These are phyloP conservation scores for Sebastolobus alascanus DNA, from an alignment of 2,797 vertebrate genomes.

Conservation along the genomic window DNA sequence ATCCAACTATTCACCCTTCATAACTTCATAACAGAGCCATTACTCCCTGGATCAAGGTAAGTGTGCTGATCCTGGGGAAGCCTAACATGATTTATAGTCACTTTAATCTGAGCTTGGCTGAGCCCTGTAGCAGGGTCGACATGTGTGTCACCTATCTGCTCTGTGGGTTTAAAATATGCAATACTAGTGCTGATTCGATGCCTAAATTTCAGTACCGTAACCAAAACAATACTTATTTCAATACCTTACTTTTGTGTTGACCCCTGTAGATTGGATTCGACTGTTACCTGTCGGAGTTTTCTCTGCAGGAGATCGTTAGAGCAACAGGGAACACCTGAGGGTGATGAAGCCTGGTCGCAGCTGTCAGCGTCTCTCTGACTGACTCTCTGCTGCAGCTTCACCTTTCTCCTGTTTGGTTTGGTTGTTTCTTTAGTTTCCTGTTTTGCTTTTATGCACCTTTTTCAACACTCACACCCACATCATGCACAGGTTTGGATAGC, in stretches of 20 bases:
- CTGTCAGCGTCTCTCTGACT: not conserved
- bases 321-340: not conserved
- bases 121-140: not conserved
- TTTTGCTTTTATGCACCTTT: not conserved
- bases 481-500: not conserved
- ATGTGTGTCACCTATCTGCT: not conserved
- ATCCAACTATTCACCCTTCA: constrained; percentile 42
- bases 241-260: not conserved
- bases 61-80: constrained; percentile 32
- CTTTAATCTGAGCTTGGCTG: constrained; percentile 40
- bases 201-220: not conserved
- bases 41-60: constrained; percentile 25
- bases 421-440: not conserved
- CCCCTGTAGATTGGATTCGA: not conserved
- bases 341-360: not conserved
- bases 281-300: too few species aligned
- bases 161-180: not conserved
- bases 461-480: not conserved
- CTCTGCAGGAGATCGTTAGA: too few species aligned
- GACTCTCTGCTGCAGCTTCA: not conserved
- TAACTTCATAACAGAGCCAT: constrained; percentile 21
- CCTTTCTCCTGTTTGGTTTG: not conserved
- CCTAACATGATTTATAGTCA: constrained; percentile 45
- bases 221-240: not conserved
- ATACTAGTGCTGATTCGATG: not conserved